Percentiles rank a stretch among this genome's conserved stretches.
Evolutionary conservation across 2,113 vertebrate genomes (phyloP).

Genomic region (Dipodomys merriami): DNA sequence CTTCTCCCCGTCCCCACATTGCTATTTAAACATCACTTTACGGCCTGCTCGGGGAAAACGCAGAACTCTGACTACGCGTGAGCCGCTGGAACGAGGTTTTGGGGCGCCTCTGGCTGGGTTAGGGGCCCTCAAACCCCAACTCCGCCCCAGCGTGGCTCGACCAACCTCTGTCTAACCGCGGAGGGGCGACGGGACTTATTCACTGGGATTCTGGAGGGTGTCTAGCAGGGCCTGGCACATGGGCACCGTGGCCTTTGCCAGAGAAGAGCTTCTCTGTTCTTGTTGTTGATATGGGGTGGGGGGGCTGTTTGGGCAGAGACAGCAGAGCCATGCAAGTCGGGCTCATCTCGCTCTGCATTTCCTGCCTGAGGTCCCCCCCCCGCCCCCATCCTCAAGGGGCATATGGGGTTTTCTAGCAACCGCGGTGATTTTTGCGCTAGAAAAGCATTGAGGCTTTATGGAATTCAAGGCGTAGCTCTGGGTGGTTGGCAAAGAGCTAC

Average conservation of each 20-base stretch:
- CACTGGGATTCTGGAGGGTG: background rate
- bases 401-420: background rate
- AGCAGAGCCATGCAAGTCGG: background rate
- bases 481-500: too few relatives aligned
- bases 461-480: background rate
- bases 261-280: background rate
- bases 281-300: background rate
- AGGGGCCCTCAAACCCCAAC: background rate
- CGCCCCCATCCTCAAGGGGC: background rate
- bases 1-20: conserved; percentile 10
- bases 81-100: background rate
- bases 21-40: conserved; percentile 11
- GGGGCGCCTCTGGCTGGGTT: background rate
- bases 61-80: background rate
- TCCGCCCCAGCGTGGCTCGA: background rate
- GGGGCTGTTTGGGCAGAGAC: background rate
- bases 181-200: background rate
- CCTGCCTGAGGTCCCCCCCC: background rate
- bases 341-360: background rate
- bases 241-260: background rate
- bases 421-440: background rate
- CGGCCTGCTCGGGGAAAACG: background rate
- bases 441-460: background rate
- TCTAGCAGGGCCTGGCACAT: background rate
- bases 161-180: background rate